phyloP scores from a whole-genome alignment of 2,888 invertebrate genomes.

The Pegoplata infirma region DNA sequence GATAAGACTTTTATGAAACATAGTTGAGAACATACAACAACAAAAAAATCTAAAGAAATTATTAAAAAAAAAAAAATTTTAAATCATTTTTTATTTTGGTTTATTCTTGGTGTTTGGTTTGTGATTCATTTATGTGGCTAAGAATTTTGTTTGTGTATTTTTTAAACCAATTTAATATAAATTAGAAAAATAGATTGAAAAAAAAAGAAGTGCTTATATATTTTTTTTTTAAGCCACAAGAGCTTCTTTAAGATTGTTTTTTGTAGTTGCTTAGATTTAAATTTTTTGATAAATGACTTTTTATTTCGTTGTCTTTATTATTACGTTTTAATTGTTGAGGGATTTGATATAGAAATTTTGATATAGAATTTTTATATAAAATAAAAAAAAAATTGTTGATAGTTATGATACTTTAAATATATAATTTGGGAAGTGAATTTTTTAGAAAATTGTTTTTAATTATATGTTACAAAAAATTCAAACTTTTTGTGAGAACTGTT shows the following conservation, averaged over 20 bases:
- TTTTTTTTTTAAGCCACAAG: too few relatives aligned
- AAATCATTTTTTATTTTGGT: neutral
- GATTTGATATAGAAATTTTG: too few relatives aligned
- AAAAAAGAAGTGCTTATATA: too few relatives aligned
- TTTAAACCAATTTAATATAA: neutral
- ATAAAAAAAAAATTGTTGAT: neutral
- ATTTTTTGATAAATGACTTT: neutral
- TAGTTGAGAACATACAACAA: slow-evolving; percentile 8
- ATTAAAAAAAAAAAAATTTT: neutral
- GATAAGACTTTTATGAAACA: slow-evolving; percentile 49
- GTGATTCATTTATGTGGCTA: neutral
- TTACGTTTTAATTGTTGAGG: neutral
- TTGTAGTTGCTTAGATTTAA: neutral
- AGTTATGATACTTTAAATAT: neutral
- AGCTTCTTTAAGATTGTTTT: too few relatives aligned
- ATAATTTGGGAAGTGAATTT: neutral
- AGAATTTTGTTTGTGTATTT: neutral
- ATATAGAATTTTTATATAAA: too few relatives aligned
- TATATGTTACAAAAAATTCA: neutral
- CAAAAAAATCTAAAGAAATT: slow-evolving; percentile 10
- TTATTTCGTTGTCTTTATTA: neutral
- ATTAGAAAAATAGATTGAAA: neutral
- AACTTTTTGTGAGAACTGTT: too few relatives aligned
- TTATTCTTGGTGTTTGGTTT: neutral
- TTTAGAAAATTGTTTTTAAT: neutral